Conservation (phyloP, 2,888 invertebrate genomes). For the Malthinus flaveolus region DNA sequence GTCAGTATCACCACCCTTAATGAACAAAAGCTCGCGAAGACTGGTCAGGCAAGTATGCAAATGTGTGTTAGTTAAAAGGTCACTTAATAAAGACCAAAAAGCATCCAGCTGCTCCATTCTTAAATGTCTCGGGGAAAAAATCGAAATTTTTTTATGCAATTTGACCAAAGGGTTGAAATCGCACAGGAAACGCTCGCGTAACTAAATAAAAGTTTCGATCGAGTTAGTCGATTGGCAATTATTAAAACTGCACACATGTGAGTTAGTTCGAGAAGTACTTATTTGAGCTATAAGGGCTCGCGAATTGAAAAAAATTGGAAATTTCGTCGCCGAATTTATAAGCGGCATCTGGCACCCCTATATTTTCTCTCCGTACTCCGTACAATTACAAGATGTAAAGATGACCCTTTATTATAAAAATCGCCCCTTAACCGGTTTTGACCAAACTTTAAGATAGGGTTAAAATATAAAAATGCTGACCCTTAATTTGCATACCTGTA, state of each 20-base stretch:
- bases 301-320: neutral
- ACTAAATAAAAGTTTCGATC: too few relatives aligned
- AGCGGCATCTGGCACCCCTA: conserved; percentile 30
- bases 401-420: conserved; percentile 47
- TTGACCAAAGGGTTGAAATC: conserved; percentile 20
- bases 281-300: conserved; percentile 1
- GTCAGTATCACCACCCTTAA: conserved; percentile 37
- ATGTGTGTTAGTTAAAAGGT: conserved; percentile 41
- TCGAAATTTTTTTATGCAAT: conserved; percentile 14
- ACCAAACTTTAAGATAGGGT: conserved; percentile 36
- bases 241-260: too few relatives aligned
- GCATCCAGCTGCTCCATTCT: conserved; percentile 20
- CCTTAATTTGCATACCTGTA: conserved; percentile 51
- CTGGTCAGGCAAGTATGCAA: conserved; percentile 50
- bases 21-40: conserved; percentile 36
- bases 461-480: conserved; percentile 48
- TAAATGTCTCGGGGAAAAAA: neutral
- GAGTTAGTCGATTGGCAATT: neutral
- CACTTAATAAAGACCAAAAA: conserved; percentile 28
- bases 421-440: conserved; percentile 46
- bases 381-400: conserved; percentile 23
- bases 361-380: too few relatives aligned
- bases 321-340: neutral
- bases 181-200: neutral
- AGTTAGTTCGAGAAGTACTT: too few relatives aligned